phyloP scores from a whole-genome alignment of 1,140 invertebrate species.

The Pseudomyrmex sp. region DNA sequence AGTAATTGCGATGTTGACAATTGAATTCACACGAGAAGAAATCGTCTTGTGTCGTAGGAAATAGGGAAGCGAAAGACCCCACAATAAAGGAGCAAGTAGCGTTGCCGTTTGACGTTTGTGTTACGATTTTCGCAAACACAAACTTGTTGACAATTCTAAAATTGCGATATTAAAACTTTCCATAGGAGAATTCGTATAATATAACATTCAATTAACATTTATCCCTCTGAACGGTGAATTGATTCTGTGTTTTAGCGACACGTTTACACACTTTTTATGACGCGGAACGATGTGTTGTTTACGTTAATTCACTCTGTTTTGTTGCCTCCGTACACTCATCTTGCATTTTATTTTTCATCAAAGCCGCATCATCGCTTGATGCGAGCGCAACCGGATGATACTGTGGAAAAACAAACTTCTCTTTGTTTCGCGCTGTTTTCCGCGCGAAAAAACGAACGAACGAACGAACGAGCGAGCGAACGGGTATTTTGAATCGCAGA shows the following conservation, averaged over 20 bases:
- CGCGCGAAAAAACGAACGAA: not conserved
- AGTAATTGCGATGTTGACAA: conserved; percentile 18
- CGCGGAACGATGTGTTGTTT: too few species aligned
- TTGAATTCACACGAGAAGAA: conserved; percentile 24
- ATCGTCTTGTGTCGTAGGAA: not conserved
- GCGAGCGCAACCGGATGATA: not conserved
- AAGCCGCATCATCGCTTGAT: not conserved
- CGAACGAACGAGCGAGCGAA: not conserved
- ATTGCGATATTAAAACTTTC: too few species aligned
- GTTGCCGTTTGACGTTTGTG: not conserved
- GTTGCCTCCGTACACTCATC: not conserved
- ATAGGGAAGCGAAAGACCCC: not conserved
- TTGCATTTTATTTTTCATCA: conserved; percentile 19
- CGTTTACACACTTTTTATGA: too few species aligned
- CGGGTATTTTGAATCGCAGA: conserved; percentile 33
- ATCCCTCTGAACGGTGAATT: too few species aligned
- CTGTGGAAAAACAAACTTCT: conserved; percentile 26
- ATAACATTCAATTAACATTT: too few species aligned
- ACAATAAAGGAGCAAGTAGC: too few species aligned
- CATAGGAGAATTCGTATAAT: too few species aligned
- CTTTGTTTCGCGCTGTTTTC: conserved; percentile 30
- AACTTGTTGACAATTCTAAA: too few species aligned
- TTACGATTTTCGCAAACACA: not conserved
- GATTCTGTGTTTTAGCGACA: too few species aligned
- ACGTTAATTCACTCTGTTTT: not conserved